phyloP scores from a whole-genome alignment of 2,888 invertebrate species.

The Mesorhabditis spiculigera region DNA sequence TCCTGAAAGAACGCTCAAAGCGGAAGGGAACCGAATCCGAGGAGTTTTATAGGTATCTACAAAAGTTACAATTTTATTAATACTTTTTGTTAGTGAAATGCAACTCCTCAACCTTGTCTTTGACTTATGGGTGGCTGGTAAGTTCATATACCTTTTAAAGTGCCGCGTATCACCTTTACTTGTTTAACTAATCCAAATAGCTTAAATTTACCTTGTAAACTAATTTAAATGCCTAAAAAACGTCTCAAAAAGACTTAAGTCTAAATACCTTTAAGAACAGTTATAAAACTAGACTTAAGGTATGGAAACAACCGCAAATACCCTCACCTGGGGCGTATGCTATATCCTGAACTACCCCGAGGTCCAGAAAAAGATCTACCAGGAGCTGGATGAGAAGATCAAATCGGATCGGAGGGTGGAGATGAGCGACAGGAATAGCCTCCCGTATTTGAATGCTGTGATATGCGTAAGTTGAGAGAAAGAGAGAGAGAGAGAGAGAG shows the following conservation, averaged over 20 bases:
- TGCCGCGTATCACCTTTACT: no score
- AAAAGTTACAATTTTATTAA: no score
- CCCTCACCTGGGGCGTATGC: background rate
- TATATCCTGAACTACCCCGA: background rate
- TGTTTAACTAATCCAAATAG: no score
- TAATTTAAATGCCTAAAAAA: no score
- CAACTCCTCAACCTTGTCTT: constrained; percentile 2
- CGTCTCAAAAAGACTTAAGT: no score
- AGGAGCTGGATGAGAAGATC: background rate
- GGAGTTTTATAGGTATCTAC: background rate
- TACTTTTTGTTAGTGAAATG: background rate
- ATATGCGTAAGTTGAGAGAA: constrained; percentile 1
- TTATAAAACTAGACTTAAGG: background rate
- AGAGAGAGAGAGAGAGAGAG: constrained; percentile 10
- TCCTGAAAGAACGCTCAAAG: background rate
- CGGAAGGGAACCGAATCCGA: background rate
- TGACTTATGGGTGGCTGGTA: background rate
- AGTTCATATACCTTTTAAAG: no score
- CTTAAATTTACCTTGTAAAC: no score
- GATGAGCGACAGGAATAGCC: background rate
- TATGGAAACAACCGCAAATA: background rate
- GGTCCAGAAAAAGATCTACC: background rate
- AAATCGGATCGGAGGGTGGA: background rate
- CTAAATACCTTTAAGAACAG: no score
- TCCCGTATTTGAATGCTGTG: background rate